A percentile compares a stretch with the other conserved stretches of the same genome.
Evolutionary conservation across 1,140 invertebrate species (phyloP).

Genomic region (Cherax quadricarinatus): DNA sequence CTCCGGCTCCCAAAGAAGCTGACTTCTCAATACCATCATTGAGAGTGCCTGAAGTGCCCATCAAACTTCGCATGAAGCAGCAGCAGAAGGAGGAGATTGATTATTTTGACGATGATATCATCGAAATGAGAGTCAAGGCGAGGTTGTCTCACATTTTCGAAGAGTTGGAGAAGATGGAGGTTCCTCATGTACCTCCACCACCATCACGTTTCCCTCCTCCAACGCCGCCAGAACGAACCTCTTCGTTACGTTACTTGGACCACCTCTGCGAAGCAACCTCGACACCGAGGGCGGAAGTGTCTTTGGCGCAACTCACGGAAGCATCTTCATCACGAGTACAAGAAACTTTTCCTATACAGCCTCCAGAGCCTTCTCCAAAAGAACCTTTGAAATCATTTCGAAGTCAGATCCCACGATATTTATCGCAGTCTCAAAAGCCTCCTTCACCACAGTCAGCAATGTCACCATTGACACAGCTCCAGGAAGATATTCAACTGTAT

Average conservation of each 20-base stretch:
- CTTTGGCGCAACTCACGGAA: background rate
- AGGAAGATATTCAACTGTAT: background rate
- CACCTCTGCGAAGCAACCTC: background rate
- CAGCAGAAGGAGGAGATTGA: no score
- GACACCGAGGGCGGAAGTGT: background rate
- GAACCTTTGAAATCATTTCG: background rate
- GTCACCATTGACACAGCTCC: background rate
- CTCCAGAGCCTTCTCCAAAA: background rate
- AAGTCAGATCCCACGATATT: no score
- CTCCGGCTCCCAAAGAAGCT: background rate
- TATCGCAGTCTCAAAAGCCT: no score
- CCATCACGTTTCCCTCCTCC: background rate
- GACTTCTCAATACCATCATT: background rate
- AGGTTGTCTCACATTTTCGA: background rate
- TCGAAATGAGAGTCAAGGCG: background rate
- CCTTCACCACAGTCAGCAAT: background rate
- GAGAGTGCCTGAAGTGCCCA: background rate
- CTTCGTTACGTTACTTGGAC: background rate
- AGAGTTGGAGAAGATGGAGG: conserved; percentile 26
- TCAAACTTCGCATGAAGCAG: no score
- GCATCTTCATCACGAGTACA: background rate
- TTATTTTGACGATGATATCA: no score
- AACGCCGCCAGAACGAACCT: background rate
- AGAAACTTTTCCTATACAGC: background rate
- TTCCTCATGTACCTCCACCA: conserved; percentile 25